A percentile compares a stretch with the other conserved stretches of the same genome.
These are phyloP conservation scores for Ctenoplectra terminalis DNA, from an alignment of 1,140 invertebrate species.

Conservation along the genomic window DNA sequence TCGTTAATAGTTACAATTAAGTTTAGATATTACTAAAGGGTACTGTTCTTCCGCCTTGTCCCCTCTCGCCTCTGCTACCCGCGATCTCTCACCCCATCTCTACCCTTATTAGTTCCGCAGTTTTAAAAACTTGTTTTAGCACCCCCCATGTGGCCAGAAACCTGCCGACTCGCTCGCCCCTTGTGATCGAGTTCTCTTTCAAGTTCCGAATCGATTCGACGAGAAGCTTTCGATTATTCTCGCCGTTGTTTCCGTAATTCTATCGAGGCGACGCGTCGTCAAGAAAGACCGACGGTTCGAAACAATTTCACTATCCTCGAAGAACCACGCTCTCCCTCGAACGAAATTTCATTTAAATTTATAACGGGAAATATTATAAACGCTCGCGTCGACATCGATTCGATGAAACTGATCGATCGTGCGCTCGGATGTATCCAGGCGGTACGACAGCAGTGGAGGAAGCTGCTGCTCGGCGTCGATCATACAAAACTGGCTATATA, in stretches of 20 bases:
- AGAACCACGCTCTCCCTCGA: neutral
- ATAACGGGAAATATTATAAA: too few species aligned
- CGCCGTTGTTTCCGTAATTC: neutral
- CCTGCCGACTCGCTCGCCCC: conserved; percentile 35
- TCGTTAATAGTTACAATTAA: conserved; percentile 83
- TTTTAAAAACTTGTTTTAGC: conserved; percentile 62
- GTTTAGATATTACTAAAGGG: conserved; percentile 80
- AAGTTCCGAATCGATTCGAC: neutral
- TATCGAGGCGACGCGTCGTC: neutral
- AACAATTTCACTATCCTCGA: too few species aligned
- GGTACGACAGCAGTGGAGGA: conserved; percentile 4
- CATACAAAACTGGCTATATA: conserved; percentile 65
- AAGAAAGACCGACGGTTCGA: neutral
- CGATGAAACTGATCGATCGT: neutral
- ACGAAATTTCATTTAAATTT: too few species aligned
- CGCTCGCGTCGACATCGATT: too few species aligned
- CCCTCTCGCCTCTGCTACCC: conserved; percentile 48
- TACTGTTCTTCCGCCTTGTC: conserved; percentile 67
- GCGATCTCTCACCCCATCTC: neutral
- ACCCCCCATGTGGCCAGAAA: conserved; percentile 49
- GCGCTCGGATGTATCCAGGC: neutral
- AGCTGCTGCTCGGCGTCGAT: conserved; percentile 24
- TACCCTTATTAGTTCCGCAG: conserved; percentile 65
- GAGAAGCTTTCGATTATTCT: neutral
- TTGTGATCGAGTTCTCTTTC: neutral